A percentile compares a stretch with the other conserved stretches of the same genome.
phyloP scores from a whole-genome alignment of 2,888 invertebrate species.

The Melangyna quadrimaculata region DNA sequence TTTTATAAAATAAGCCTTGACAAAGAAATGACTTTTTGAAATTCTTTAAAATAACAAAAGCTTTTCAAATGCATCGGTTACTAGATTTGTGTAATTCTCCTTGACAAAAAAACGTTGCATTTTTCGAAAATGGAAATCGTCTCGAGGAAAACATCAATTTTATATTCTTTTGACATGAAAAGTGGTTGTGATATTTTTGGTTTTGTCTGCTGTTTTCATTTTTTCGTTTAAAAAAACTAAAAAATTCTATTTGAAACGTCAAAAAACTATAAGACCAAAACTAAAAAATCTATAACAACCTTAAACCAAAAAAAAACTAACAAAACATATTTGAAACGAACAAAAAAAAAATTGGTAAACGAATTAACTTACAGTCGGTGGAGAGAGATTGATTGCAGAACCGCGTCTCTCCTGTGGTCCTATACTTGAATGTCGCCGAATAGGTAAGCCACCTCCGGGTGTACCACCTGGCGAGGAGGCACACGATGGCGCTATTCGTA shows the following conservation, averaged over 20 bases:
- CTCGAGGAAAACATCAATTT: conserved; percentile 23
- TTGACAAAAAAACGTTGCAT: neutral
- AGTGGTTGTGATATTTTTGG: conserved; percentile 27
- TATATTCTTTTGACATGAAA: conserved; percentile 5
- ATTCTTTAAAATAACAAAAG: too few relatives aligned
- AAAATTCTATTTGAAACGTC: neutral
- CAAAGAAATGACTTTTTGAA: too few relatives aligned
- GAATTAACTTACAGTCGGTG: conserved; percentile 89
- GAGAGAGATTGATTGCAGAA: conserved; percentile 92
- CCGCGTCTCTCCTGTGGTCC: conserved; percentile 94
- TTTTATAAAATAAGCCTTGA: too few relatives aligned
- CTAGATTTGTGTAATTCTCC: conserved; percentile 17
- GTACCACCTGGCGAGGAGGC: conserved; percentile 89
- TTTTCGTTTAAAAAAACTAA: neutral
- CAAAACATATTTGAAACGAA: neutral
- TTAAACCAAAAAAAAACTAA: neutral
- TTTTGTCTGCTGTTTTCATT: neutral
- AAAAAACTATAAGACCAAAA: neutral
- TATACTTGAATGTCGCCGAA: conserved; percentile 94
- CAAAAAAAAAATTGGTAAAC: conserved; percentile 44
- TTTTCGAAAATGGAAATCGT: conserved; percentile 17
- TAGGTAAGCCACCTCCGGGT: conserved; percentile 90
- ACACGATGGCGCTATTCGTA: conserved; percentile 93
- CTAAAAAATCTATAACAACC: conserved; percentile 7
- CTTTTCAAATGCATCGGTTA: too few relatives aligned